These are phyloP conservation scores for Labeo calbasu DNA, from an alignment of 2,797 vertebrate genomes.

Conservation along the genomic window DNA sequence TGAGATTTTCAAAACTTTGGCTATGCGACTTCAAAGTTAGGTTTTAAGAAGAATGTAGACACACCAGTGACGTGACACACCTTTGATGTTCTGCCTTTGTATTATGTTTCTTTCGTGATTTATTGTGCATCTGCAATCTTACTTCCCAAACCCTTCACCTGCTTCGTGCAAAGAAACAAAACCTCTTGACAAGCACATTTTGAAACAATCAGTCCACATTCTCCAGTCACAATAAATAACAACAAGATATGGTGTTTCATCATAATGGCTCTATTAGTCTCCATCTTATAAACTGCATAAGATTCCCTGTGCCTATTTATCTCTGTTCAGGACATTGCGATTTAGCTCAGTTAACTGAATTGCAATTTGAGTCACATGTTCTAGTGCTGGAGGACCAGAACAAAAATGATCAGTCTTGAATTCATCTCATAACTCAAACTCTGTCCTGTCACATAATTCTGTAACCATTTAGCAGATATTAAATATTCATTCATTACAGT, in stretches of 20 bases:
- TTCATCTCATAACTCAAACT: constrained; percentile 39
- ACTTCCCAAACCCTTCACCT: constrained; percentile 55
- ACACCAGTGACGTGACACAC: constrained; percentile 66
- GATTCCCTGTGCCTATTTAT: background rate
- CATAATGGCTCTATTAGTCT: constrained; percentile 45
- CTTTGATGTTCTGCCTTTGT: constrained; percentile 73
- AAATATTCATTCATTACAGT: constrained; percentile 42
- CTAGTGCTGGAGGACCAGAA: constrained; percentile 26
- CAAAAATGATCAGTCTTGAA: constrained; percentile 39
- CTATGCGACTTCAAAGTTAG: constrained; percentile 78
- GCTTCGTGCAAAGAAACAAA: constrained; percentile 7
- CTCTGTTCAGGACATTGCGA: constrained; percentile 5
- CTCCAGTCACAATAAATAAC: constrained; percentile 15
- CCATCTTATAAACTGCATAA: constrained; percentile 1
- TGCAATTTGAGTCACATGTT: constrained; percentile 30
- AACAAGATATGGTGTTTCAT: constrained; percentile 19
- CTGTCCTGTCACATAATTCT: constrained; percentile 32
- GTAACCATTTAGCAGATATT: constrained; percentile 30
- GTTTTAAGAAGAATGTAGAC: constrained; percentile 72
- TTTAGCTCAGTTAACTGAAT: constrained; percentile 23
- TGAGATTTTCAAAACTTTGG: constrained; percentile 46
- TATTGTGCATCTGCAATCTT: constrained; percentile 66
- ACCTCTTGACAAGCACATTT: constrained; percentile 24
- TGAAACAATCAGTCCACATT: constrained; percentile 22
- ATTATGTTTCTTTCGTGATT: constrained; percentile 65